Evolutionary conservation across 2,797 vertebrate genomes (phyloP).

Genomic region (Ambastaia sidthimunki): DNA sequence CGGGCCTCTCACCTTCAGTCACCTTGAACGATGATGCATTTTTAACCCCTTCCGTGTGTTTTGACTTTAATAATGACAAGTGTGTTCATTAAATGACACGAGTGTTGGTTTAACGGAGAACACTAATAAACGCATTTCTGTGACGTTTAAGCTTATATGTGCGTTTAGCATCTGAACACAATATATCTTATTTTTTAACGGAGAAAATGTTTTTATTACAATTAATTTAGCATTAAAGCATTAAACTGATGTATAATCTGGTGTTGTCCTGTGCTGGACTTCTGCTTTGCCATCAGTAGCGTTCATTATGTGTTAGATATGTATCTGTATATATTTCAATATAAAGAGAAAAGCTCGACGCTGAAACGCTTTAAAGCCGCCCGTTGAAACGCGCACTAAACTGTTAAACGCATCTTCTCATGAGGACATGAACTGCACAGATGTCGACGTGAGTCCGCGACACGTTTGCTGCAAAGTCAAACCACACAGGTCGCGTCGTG

Average conservation of each 20-base stretch:
- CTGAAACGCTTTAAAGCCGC: no score
- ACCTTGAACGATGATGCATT: conserved; percentile 91
- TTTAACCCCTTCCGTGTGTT: conserved; percentile 82
- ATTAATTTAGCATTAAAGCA: not conserved
- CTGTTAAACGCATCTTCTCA: not conserved
- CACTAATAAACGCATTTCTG: not conserved
- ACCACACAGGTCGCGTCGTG: conserved; percentile 77
- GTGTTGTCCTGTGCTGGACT: conserved; percentile 36
- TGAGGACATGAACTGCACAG: no score
- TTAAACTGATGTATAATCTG: not conserved
- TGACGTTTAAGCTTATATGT: not conserved
- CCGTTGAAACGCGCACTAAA: not conserved
- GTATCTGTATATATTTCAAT: not conserved
- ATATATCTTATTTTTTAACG: not conserved
- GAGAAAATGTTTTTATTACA: not conserved
- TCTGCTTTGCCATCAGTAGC: not conserved
- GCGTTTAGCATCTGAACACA: not conserved
- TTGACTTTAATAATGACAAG: conserved; percentile 23
- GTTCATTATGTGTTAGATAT: not conserved
- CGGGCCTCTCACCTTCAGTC: conserved; percentile 86
- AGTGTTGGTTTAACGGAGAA: conserved; percentile 6
- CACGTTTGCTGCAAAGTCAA: conserved; percentile 69
- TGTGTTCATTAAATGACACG: conserved; percentile 6
- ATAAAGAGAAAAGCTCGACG: no score
- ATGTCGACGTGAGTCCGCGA: conserved; percentile 32